Base-by-base conservation (phyloP, 2,888 invertebrate species). In the Drosophila ustulata region DNA sequence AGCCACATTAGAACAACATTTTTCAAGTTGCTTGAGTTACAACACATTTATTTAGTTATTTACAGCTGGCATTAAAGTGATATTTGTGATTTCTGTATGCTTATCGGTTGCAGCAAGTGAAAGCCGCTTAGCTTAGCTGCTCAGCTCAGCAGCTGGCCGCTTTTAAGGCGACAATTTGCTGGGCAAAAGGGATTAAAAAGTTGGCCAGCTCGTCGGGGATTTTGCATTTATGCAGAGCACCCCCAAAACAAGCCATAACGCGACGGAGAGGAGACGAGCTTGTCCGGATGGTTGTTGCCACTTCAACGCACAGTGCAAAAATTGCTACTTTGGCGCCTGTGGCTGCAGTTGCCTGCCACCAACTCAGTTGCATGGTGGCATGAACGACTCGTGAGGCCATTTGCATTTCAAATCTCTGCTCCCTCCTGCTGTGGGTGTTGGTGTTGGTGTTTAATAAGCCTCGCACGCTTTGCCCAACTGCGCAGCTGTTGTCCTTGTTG, bases 161-260 rank as follows among this genome's bases (percentile, higher is more conserved):
- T 30, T 55, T 63, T 57, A 63, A 57, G 82, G 76, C 76, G 80
- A 82, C 89, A 82, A 82, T 88, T 82, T 80, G 89, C 82, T 66
- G 77, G 68, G 73, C 78, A 76, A 66, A 74, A 66, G 76, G 86
- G 88, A 88, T 88, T 89, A 80, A 89, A 87, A 89, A 89, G 76
- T 80, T 82, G 75, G 70, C 68, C 68, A 58, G 53, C 69, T 64
- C 56, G 47, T 52, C 49, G 71, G 71, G 64, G 64, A 75, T 85
- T 85, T 88, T 84, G 74, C 88, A 84, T 85, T 87, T 79, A 81
- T 83, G 84, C 84, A 64, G 49, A 25, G 47, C 11, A 30, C 9
- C 30, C 47, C 55, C 56, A 57, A 61, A 72, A 63, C 68, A 71
- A 57, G 67, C 52, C 67, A 65, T 72, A 66, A 66, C 61, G 66